phyloP scores from a whole-genome alignment of 2,113 vertebrate species.

The Malurus cyaneus region DNA sequence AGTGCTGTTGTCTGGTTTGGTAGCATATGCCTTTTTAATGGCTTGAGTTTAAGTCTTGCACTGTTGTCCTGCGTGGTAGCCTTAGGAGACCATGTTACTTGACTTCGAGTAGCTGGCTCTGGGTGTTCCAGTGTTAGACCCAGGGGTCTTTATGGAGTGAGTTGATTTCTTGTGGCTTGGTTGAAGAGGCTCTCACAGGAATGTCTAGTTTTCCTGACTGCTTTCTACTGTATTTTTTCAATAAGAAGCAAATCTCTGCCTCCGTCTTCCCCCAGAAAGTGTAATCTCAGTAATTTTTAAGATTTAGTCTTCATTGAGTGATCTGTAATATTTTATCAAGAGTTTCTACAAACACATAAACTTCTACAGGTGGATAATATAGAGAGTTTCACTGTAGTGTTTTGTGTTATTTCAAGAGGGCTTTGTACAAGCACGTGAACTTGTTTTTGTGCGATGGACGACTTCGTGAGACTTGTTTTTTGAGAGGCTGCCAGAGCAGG shows the following conservation, averaged over 20 bases:
- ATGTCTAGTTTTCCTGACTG: background rate
- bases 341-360: background rate
- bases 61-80: accelerated
- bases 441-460: background rate
- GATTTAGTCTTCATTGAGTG: background rate
- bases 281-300: background rate
- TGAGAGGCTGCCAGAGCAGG: background rate
- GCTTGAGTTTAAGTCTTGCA: background rate
- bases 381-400: background rate
- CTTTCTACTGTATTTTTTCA: background rate
- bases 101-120: background rate
- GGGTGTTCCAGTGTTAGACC: background rate
- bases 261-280: background rate
- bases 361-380: background rate
- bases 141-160: background rate
- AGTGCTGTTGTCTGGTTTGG: background rate
- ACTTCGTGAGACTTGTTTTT: background rate
- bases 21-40: background rate
- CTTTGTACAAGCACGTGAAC: background rate
- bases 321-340: background rate
- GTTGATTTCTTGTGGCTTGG: background rate
- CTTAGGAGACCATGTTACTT: background rate
- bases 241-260: background rate
- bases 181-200: background rate
- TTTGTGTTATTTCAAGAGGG: background rate